These are phyloP conservation scores for Cassiopea andromeda DNA, from an alignment of 30 jellyfish, hydroid and myxozoan genomes.

Conservation along the genomic window DNA sequence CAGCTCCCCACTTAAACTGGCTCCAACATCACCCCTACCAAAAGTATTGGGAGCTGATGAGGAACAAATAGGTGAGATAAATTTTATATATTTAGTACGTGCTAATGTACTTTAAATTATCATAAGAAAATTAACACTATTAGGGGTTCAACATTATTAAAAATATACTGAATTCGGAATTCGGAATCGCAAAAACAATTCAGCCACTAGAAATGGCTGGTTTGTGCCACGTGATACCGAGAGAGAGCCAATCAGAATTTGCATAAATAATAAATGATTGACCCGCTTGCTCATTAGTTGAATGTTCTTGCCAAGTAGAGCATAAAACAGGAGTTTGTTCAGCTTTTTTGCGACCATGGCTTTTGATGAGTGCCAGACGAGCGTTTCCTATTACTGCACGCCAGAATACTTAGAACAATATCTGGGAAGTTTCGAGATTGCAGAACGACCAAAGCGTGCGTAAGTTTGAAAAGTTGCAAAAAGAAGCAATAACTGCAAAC, in stretches of 20 bases:
- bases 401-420: constrained; percentile 81
- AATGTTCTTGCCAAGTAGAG: constrained; percentile 6
- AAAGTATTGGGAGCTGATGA: constrained; percentile 39
- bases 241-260: background rate
- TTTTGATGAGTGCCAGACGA: constrained; percentile 50
- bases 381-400: constrained; percentile 85
- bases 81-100: background rate
- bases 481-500: background rate
- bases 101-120: background rate
- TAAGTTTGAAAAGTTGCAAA: constrained; percentile 11
- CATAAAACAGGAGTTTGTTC: background rate
- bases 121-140: no score
- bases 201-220: background rate
- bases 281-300: constrained; percentile 76
- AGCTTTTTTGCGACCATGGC: constrained; percentile 33
- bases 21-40: constrained; percentile 51
- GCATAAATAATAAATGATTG: constrained; percentile 54
- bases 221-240: constrained; percentile 7
- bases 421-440: constrained; percentile 86
- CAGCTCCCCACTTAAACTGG: constrained; percentile 94
- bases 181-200: background rate
- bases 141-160: no score
- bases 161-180: no score
- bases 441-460: constrained; percentile 93
- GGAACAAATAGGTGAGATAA: constrained; percentile 40